Conservation (phyloP, 2,797 vertebrate genomes). For the Pterois miles region DNA sequence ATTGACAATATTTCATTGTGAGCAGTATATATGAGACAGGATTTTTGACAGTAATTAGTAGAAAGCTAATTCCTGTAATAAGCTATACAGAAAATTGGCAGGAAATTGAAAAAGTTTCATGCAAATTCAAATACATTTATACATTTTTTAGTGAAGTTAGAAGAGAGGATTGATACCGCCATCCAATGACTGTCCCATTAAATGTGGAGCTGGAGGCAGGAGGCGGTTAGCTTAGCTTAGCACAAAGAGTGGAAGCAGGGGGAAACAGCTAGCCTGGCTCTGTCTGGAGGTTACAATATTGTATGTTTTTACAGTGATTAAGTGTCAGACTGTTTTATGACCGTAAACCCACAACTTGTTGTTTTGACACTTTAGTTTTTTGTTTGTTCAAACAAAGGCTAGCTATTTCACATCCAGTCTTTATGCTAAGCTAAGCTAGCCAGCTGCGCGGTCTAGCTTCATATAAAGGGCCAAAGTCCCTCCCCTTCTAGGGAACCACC, state of each 20-base stretch:
- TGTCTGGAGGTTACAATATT: too few species aligned
- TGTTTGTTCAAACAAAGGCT: background rate
- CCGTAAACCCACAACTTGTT: background rate
- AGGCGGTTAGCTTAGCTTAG: background rate
- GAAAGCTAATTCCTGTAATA: background rate
- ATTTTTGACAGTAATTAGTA: background rate
- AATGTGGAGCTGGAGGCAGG: background rate
- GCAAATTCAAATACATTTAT: background rate
- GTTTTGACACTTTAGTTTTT: background rate
- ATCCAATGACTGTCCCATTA: background rate
- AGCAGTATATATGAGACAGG: background rate
- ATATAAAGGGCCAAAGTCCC: too few species aligned
- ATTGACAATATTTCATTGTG: background rate
- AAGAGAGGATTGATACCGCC: background rate
- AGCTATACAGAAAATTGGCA: background rate
- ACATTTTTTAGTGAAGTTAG: background rate
- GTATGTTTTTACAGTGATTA: too few species aligned
- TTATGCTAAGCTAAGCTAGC: background rate
- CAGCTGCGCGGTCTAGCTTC: background rate
- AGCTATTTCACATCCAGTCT: background rate
- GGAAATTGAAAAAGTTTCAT: background rate
- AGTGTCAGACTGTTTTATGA: background rate
- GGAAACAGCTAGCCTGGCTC: background rate
- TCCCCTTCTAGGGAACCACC: too few species aligned
- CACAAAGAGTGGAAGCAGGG: background rate